Base-by-base conservation (phyloP, 2,888 invertebrate species). In the Baccha elongata region DNA sequence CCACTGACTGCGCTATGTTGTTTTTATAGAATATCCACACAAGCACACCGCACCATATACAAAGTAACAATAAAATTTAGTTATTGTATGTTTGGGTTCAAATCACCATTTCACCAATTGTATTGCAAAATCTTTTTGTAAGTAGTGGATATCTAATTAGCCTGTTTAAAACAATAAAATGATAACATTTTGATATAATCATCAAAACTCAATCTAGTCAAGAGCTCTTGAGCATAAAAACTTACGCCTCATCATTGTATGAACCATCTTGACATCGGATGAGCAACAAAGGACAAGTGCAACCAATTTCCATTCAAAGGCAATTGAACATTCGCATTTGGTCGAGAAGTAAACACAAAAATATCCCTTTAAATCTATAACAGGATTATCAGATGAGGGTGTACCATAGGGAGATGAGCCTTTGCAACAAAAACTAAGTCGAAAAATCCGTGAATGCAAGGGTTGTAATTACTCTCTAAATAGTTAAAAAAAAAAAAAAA, bases 381-480 rank as follows among this genome's bases (percentile, higher is more conserved):
- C 68, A 73, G 60, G 78, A 83, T 83, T 83, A 83, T 64, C 55
- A 29, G 72, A 72, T 78, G 55, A 83, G 83, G 68, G 72, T 58
- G 62, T 6, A 71, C 23, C 32, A 60, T 42, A 8, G 68, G 13
- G 68, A 64, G 58, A 71, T 72, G 64, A 62, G 62, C 50, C 48
- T 17, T 5, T 40, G 40, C 21, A 52, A 71, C 50, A 67, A 62
- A 71, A 62, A 62, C 46, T 40, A 50, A 37, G 44, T 40, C 10
- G 32, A 67, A 60, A 78, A 58, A 19, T 17, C 15, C 65, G 8
- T 13, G 21, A 67, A 40, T 74, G 52, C 68, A 52, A 69, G 74
- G 78, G 78, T 83, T 68, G 68, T 78, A 78, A 78, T 83, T 78
- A 73, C 44, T 68, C 65, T 72, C 72, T 78, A 68, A 83, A 83